These are phyloP conservation scores for Cephus pulcher DNA, from an alignment of 2,888 invertebrate genomes.

Conservation along the genomic window DNA sequence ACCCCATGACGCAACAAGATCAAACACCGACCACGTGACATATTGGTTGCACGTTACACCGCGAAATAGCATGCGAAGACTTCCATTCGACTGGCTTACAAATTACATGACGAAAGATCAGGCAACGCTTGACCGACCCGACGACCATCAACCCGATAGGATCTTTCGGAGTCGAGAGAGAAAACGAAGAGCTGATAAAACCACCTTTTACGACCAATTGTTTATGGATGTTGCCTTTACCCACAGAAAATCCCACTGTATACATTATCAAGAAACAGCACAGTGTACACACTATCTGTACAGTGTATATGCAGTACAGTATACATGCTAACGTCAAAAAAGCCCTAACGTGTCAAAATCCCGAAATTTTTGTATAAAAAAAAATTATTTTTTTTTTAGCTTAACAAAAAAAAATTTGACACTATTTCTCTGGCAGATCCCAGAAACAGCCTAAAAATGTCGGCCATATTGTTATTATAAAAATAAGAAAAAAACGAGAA, in stretches of 20 bases:
- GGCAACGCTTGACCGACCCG: background rate
- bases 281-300: background rate
- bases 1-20: conserved; percentile 15
- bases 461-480: background rate
- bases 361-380: background rate
- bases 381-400: background rate
- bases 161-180: background rate
- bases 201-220: background rate
- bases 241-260: background rate
- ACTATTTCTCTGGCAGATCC: background rate
- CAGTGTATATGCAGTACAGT: background rate
- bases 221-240: background rate
- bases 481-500: background rate
- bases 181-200: background rate
- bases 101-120: background rate
- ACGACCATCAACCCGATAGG: background rate
- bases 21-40: conserved; percentile 21
- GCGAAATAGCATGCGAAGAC: conserved; percentile 8
- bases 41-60: conserved; percentile 19
- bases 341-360: accelerated
- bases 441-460: background rate
- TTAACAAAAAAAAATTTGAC: background rate
- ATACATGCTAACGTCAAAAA: background rate
- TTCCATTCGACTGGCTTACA: background rate
- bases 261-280: background rate